phyloP scores from a whole-genome alignment of 2,113 vertebrate species.

The Lagopus muta region DNA sequence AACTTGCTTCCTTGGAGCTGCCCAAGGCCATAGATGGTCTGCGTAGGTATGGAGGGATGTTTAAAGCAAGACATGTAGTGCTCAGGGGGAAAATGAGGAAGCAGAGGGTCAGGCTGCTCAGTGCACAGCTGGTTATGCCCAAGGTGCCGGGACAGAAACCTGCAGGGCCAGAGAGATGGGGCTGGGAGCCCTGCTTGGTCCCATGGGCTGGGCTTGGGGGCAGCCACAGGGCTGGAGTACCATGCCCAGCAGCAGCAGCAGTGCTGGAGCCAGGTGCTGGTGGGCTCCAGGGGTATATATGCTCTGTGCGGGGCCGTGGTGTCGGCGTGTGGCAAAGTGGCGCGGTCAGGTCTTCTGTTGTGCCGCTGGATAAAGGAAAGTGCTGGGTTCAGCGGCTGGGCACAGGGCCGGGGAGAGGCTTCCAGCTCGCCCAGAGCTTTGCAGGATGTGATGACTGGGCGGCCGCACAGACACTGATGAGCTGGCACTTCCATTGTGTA shows the following conservation, averaged over 20 bases:
- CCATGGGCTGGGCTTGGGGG: not conserved
- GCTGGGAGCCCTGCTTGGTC: not conserved
- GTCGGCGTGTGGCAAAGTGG: slow-evolving; percentile 35
- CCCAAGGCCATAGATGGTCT: accelerated
- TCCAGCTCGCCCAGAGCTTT: slow-evolving; percentile 74
- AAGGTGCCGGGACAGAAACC: not conserved
- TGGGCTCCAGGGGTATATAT: not conserved
- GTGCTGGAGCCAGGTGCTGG: not conserved
- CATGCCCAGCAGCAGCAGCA: accelerated
- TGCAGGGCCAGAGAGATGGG: not conserved
- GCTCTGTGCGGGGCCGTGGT: not conserved
- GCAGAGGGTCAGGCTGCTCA: not conserved
- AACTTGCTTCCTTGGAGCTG: too few species aligned
- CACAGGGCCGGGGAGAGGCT: slow-evolving; percentile 55
- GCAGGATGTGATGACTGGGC: slow-evolving; percentile 79
- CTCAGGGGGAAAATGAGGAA: not conserved
- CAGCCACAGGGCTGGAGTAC: not conserved
- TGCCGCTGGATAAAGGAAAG: slow-evolving; percentile 76
- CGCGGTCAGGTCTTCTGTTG: slow-evolving; percentile 83
- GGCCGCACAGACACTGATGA: slow-evolving; percentile 85
- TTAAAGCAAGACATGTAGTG: accelerated
- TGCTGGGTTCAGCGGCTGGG: slow-evolving; percentile 80
- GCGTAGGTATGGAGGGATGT: accelerated
- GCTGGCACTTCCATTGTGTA: slow-evolving; percentile 85
- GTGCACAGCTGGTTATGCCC: not conserved